Base-by-base conservation (phyloP, 30 jellyfish, hydroid and myxozoan species). In the Pseudorhiza aurosa region DNA sequence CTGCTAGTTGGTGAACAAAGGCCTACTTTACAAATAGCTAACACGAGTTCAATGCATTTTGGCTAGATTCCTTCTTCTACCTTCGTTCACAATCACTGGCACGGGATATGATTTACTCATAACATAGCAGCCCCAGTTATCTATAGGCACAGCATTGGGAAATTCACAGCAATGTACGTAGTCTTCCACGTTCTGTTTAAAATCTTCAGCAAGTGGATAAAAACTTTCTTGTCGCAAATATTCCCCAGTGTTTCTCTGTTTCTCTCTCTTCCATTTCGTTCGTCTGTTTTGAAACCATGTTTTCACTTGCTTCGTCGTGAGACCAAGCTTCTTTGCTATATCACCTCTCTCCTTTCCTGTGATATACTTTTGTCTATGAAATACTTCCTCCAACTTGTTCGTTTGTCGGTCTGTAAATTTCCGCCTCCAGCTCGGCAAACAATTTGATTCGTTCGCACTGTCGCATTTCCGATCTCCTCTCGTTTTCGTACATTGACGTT, bases 361-460 rank as follows among this genome's bases (percentile, higher is more conserved):
- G 56, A 65, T 80, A 68, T 80, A 80, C 57, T 80, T 80, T 29
- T 80, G 91, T 39, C 84, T 55, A 11, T 57, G 60, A 65, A 80
- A 80, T 49, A 80, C 31, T 36, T 80, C 84, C 67, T 80, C 91
- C 51, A 80, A 70, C 27, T 65, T 65, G 45, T 71, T 80, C 68
- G 91, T 80, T 28, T 80, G 91, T 65, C 77, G 70, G 31, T 80
- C 91, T 36, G 91, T 62, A 43, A 80, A 80, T 65, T 80, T 80
- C 45, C 91, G 46, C 81, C 91, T 58, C 91, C 91, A 80, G 72
- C 91, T 80, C 49, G 91, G 91, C 82, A 77, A 49, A 47, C 81
- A 58, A 22, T 25, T 49, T 35, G 86, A 72, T 53, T 72, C 86
- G 43, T 33, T 56, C 1, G 43, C 51, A 72, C 26, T 29, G n/a